phyloP scores from a whole-genome alignment of 2,797 vertebrate species.

The Sebastes alutus region DNA sequence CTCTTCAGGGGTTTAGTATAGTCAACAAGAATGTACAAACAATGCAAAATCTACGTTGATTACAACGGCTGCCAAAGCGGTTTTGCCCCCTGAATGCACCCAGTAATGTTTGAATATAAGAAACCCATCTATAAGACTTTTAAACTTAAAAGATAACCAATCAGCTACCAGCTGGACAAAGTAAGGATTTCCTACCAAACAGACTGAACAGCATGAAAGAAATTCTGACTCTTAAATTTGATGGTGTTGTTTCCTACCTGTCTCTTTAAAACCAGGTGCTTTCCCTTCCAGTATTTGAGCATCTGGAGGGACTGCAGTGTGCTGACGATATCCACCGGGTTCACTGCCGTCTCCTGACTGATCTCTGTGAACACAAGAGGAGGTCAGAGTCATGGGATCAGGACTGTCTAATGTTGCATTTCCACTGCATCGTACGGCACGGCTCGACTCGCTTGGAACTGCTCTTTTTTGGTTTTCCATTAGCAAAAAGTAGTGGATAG shows the following conservation, averaged over 20 bases:
- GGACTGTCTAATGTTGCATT: neutral
- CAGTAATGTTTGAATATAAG: too few relatives aligned
- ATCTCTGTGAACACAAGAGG: slow-evolving; percentile 84
- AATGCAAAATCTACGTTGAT: too few relatives aligned
- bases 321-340: slow-evolving; percentile 97
- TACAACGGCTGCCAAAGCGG: too few relatives aligned
- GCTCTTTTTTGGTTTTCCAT: neutral
- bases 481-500: neutral
- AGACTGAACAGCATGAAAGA: neutral
- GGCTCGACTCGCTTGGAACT: neutral
- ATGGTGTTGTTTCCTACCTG: slow-evolving; percentile 81
- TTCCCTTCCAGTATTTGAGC: slow-evolving; percentile 99
- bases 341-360: slow-evolving; percentile 97
- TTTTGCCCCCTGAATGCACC: too few relatives aligned
- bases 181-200: neutral
- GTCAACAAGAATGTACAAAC: too few relatives aligned
- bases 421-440: neutral
- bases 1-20: too few relatives aligned
- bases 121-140: too few relatives aligned
- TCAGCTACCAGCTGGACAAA: neutral
- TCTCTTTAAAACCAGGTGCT: slow-evolving; percentile 95
- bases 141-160: neutral
- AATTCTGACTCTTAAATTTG: neutral
- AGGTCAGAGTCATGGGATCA: neutral
- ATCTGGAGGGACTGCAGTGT: slow-evolving; percentile 97